phyloP scores from a whole-genome alignment of 2,797 vertebrate genomes.

The Anas flavirostris region DNA sequence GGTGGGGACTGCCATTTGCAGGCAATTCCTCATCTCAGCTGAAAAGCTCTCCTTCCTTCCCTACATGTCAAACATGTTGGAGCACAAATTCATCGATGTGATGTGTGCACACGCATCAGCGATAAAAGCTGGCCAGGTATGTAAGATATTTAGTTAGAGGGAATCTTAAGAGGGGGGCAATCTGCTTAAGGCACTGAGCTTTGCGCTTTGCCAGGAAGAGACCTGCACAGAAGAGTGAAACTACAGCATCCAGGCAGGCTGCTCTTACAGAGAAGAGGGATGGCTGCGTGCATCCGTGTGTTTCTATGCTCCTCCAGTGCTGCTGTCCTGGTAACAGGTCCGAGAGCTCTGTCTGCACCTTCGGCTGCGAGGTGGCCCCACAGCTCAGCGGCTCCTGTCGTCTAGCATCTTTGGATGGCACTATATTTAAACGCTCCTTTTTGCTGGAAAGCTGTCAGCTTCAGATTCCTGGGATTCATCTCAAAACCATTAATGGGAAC shows the following conservation, averaged over 20 bases:
- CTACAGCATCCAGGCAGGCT: neutral
- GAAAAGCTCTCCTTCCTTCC: neutral
- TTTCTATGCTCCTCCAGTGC: neutral
- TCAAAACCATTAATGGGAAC: constrained; percentile 62
- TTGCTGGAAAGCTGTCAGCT: constrained; percentile 10
- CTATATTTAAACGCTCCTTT: neutral
- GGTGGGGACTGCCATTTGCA: neutral
- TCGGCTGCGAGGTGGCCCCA: neutral
- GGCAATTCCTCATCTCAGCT: neutral
- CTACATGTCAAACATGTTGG: neutral
- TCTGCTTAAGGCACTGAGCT: neutral
- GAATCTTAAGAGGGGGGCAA: neutral
- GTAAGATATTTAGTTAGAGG: neutral
- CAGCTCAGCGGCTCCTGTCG: neutral
- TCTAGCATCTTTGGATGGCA: neutral
- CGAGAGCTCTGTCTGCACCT: neutral
- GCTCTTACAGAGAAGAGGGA: neutral
- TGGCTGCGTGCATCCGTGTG: neutral
- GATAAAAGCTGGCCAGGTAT: neutral
- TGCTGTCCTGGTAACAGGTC: neutral
- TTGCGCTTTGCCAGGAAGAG: neutral
- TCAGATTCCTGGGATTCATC: constrained; percentile 63
- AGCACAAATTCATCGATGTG: neutral
- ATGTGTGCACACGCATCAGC: neutral
- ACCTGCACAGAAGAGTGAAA: neutral